Base-by-base conservation (phyloP, 2,888 invertebrate genomes). In the Pachycephus smyrnensis region DNA sequence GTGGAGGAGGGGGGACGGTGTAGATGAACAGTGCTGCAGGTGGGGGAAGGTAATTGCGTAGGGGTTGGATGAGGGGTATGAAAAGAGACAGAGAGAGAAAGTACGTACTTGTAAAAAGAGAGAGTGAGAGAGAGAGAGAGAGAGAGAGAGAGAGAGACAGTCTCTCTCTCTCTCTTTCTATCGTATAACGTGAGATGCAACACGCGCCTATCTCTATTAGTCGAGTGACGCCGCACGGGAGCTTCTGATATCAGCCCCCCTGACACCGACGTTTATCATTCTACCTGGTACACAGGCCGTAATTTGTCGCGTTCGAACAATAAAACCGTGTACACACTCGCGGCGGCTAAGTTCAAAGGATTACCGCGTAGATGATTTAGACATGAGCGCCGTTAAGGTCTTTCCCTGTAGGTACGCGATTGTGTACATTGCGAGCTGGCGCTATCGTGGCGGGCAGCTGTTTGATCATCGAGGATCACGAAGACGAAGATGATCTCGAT, bases 201-300 rank as follows among this genome's bases (percentile, higher is more conserved):
- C 90, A 88, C 89, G 90, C 88, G 88, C 89, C 88, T 90, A 90
- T 90, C 90, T 90, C 90, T 90, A 91, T 91, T 90, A 90, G 89
- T 89, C 84, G 83, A 89, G 86, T 86, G 88, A 89, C 88, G 88
- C 87, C 84, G 83, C 84, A 84, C 88, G 85, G 84, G 84, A 84
- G 83, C 86, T 81, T 82, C 87, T 85, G 84, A 84, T 87, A 88
- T 86, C 86, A 83, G 82, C 80, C 76, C 69, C 79, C 79, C 86
- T 83, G 86, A 85, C 86, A 86, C 85, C 82, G 86, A 86, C 86
- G 86, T 88, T 89, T 89, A 86, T 84, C 87, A 84, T 32, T 12
- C 12, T 31, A 12, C 71, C 71, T 30, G 71, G 71, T 71, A 32
- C 30, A 32, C 71, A 32, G 71, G 9, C 32, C 71, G 71, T 71